Evolutionary conservation across 1,140 invertebrate species (phyloP).

Genomic region (Chelonus insularis): DNA sequence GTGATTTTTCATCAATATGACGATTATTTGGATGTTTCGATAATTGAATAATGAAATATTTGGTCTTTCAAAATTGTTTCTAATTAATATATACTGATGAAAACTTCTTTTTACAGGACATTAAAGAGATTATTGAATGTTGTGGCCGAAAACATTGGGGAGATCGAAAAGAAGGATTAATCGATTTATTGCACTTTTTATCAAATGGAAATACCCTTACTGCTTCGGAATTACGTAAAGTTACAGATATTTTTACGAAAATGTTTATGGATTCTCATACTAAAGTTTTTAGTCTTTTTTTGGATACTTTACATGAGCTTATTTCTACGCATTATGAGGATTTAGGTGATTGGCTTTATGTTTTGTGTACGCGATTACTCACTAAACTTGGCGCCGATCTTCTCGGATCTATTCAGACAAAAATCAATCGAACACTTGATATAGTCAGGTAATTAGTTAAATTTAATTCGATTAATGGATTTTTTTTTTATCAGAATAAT

Average conservation of each 20-base stretch:
- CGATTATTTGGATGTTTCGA: too few species aligned
- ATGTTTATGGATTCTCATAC: slow-evolving; percentile 98
- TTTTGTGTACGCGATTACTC: slow-evolving; percentile 69
- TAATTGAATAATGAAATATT: too few species aligned
- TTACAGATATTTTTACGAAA: slow-evolving; percentile 90
- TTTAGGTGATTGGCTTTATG: slow-evolving; percentile 88
- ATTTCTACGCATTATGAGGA: slow-evolving; percentile 84
- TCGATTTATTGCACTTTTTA: slow-evolving; percentile 77
- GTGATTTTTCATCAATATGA: too few species aligned
- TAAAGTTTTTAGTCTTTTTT: slow-evolving; percentile 90
- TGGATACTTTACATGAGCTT: slow-evolving; percentile 89
- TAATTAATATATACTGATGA: background rate
- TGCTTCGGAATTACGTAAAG: slow-evolving; percentile 72
- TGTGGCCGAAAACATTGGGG: slow-evolving; percentile 88
- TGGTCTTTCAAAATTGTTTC: too few species aligned
- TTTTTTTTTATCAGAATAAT: background rate
- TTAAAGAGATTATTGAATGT: slow-evolving; percentile 84
- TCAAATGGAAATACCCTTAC: slow-evolving; percentile 71
- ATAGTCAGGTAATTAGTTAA: slow-evolving; percentile 71
- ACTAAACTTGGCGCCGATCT: slow-evolving; percentile 90
- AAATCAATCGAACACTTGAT: slow-evolving; percentile 85
- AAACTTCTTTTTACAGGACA: slow-evolving; percentile 66
- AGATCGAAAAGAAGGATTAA: slow-evolving; percentile 89
- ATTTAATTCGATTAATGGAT: too few species aligned
- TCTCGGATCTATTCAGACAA: slow-evolving; percentile 85